Base-by-base conservation (phyloP, 2,888 invertebrate genomes). In the Nemoura dubitans region DNA sequence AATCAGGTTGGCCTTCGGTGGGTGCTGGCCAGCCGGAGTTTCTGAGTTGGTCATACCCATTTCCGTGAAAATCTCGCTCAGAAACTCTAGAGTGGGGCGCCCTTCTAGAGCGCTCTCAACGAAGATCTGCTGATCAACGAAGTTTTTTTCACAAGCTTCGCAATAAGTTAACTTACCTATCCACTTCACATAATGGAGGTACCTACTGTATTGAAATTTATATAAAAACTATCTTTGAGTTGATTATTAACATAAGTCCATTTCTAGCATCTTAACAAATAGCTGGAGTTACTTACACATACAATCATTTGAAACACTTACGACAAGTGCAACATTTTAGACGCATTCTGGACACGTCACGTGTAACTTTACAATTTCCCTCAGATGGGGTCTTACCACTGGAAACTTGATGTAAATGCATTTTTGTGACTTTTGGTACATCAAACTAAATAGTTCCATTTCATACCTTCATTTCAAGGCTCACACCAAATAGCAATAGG, bases 201-300 rank as follows among this genome's bases (percentile, higher is more conserved):
- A 59, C 2, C 59, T 59, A 21, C 59, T 59, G 59, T 59, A 21
- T 59, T 59, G 59, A 59, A 59, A 59, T 59, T 59, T 7, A 59
- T 59, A 59, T 59, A 59, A 59, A 59, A 59, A 59, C 59, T 59
- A 59, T 59, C 59, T 59, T 59, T 21, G 16, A 59, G 59, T 21
- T 59, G 59, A 59, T 59, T 59, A 59, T 59, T n/a, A 59, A 59
- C 59, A 59, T 59, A 2, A 59, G 59, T 59, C 59, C 59, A 21
- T 59, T 59, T 59, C 59, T 59, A 59, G 59, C 59, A 59, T 59
- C 14, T 59, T 3, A 59, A 59, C 59, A 59, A 59, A 59, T 59
- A 59, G 59, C 59, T 59, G 59, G 59, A 59, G 59, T 59, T 59
- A 59, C 59, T 59, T 59, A 59, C 59, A 59, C 59, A 59, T 59